Evolutionary conservation across 2,113 vertebrate species (phyloP).

Genomic region (Hemibagrus wyckioides): DNA sequence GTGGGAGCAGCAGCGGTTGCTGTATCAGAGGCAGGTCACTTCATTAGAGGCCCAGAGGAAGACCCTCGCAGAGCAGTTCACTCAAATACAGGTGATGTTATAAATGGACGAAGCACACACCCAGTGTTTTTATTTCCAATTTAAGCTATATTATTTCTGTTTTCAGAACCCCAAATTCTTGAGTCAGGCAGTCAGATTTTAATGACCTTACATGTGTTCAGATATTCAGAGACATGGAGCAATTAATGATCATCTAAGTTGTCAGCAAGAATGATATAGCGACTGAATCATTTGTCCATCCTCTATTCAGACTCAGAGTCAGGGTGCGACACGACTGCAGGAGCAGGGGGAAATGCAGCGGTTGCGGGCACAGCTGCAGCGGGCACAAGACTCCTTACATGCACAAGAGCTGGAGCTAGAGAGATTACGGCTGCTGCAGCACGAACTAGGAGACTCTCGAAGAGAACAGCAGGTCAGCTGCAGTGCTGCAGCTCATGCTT

Average conservation of each 20-base stretch:
- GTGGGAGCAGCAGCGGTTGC: slow-evolving; percentile 86
- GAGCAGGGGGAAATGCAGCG: slow-evolving; percentile 81
- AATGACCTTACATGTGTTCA: neutral
- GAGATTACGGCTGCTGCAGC: slow-evolving; percentile 75
- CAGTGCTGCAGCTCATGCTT: slow-evolving; percentile 31
- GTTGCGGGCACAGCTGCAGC: slow-evolving; percentile 77
- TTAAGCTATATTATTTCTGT: neutral
- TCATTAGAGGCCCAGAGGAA: slow-evolving; percentile 86
- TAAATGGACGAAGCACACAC: neutral
- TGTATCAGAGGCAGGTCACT: slow-evolving; percentile 83
- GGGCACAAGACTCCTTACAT: slow-evolving; percentile 77
- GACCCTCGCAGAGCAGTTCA: slow-evolving; percentile 81
- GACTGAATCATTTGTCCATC: neutral
- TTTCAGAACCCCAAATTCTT: neutral
- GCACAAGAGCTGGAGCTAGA: slow-evolving; percentile 83
- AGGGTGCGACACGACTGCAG: slow-evolving; percentile 69
- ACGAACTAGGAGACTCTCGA: slow-evolving; percentile 74
- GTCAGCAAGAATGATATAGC: neutral
- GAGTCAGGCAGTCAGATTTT: neutral
- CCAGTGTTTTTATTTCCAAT: neutral
- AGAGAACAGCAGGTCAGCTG: slow-evolving; percentile 76
- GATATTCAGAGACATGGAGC: neutral
- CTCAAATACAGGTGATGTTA: slow-evolving; percentile 78
- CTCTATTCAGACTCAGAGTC: slow-evolving; percentile 66
- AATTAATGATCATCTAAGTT: neutral